Evolutionary conservation across 2,797 vertebrate genomes (phyloP).

Genomic region (Pagetopsis macropterus): DNA sequence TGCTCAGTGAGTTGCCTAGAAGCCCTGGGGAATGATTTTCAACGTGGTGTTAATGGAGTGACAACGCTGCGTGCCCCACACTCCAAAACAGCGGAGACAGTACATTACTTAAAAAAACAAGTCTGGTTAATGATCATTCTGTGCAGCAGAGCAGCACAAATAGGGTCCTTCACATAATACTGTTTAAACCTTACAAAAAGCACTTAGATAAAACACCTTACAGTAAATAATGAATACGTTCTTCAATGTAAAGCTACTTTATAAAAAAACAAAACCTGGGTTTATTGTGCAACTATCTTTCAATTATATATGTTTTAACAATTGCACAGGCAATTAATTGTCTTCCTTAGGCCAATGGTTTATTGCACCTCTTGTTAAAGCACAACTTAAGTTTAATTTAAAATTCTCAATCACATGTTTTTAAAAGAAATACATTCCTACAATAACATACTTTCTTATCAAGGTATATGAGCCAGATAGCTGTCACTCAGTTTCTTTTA

Average conservation of each 20-base stretch:
- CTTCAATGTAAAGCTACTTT: background rate
- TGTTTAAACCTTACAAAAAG: background rate
- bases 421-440: too few species aligned
- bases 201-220: background rate
- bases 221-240: background rate
- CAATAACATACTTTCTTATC: too few species aligned
- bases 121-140: constrained; percentile 37
- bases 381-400: too few species aligned
- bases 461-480: too few species aligned
- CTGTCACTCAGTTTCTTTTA: background rate
- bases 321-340: background rate
- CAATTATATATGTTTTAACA: background rate
- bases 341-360: constrained; percentile 11
- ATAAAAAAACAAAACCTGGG: background rate
- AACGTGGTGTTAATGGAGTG: constrained; percentile 58
- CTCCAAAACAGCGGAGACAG: constrained; percentile 44
- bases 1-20: constrained; percentile 81
- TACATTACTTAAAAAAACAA: constrained; percentile 21
- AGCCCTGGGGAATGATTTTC: constrained; percentile 56
- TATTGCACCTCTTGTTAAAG: background rate
- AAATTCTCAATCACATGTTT: too few species aligned
- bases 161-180: background rate
- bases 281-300: constrained; percentile 30
- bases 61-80: constrained; percentile 26
- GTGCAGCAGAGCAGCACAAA: constrained; percentile 1